A percentile compares a stretch with the other conserved stretches of the same genome.
phyloP scores from a whole-genome alignment of 2,113 vertebrate species.

The Ovibos moschatus region DNA sequence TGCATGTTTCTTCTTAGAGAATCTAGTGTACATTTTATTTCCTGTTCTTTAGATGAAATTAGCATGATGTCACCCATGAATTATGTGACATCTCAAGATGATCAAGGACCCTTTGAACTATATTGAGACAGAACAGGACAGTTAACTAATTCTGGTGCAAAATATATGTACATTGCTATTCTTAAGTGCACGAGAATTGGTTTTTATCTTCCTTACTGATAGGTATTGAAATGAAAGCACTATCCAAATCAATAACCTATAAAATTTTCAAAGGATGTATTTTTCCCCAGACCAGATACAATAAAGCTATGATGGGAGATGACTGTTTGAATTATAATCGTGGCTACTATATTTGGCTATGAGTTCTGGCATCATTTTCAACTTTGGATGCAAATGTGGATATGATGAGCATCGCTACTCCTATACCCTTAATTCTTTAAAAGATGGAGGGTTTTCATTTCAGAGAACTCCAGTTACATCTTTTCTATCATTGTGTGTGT shows the following conservation, averaged over 20 bases:
- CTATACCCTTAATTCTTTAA: neutral
- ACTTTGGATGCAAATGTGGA: neutral
- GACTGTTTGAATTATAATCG: neutral
- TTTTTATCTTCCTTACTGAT: neutral
- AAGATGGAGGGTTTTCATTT: neutral
- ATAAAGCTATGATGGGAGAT: neutral
- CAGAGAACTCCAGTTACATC: neutral
- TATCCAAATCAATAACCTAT: neutral
- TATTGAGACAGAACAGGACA: neutral
- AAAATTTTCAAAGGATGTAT: neutral
- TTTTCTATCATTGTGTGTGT: neutral
- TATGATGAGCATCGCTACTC: neutral
- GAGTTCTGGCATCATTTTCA: neutral
- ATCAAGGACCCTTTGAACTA: neutral
- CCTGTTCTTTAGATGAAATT: neutral
- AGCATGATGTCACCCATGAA: neutral
- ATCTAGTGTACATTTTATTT: neutral
- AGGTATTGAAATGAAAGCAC: neutral
- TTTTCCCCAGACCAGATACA: neutral
- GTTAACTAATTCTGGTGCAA: neutral
- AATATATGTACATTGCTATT: neutral
- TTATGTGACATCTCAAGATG: neutral
- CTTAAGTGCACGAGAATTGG: neutral
- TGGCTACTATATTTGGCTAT: neutral
- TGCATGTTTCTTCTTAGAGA: neutral